A percentile compares a stretch with the other conserved stretches of the same genome.
phyloP scores from a whole-genome alignment of 2,797 vertebrate genomes.

The Danio albolineatus region DNA sequence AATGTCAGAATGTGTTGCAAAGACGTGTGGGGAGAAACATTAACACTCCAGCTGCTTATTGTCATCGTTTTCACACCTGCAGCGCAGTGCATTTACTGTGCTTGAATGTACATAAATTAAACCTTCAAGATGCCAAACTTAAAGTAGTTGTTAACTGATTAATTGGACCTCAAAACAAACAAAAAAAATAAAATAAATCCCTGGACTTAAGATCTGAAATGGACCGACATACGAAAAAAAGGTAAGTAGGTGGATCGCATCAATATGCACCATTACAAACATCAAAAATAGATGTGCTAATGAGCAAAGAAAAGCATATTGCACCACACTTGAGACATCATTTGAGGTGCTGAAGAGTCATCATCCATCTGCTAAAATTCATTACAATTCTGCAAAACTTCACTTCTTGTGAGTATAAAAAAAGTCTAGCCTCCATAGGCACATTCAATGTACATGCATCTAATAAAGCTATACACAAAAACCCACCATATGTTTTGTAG shows the following conservation, averaged over 20 bases:
- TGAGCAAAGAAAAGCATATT: conserved; percentile 54
- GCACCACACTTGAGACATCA: conserved; percentile 34
- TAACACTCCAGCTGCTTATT: conserved; percentile 10
- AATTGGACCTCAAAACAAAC: neutral
- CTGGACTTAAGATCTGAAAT: neutral
- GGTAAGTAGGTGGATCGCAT: conserved; percentile 36
- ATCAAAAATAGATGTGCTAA: conserved; percentile 57
- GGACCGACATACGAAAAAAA: conserved; percentile 1
- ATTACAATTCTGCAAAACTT: conserved; percentile 1
- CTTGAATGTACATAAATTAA: neutral
- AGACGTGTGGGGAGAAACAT: neutral
- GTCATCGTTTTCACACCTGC: conserved; percentile 10
- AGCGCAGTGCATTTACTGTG: conserved; percentile 6
- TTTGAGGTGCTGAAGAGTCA: conserved; percentile 34
- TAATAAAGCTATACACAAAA: neutral
- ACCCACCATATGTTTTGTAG: neutral
- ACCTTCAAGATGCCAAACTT: neutral
- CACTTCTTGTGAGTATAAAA: neutral
- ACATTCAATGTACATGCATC: neutral
- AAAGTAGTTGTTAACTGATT: neutral
- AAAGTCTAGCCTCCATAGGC: neutral
- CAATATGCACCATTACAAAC: conserved; percentile 37
- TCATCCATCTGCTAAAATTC: conserved; percentile 32
- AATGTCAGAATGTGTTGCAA: conserved; percentile 4
- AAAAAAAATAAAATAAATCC: conserved; percentile 9